These are phyloP conservation scores for Osmoderma eremita DNA, from an alignment of 2,888 invertebrate genomes.

Conservation along the genomic window DNA sequence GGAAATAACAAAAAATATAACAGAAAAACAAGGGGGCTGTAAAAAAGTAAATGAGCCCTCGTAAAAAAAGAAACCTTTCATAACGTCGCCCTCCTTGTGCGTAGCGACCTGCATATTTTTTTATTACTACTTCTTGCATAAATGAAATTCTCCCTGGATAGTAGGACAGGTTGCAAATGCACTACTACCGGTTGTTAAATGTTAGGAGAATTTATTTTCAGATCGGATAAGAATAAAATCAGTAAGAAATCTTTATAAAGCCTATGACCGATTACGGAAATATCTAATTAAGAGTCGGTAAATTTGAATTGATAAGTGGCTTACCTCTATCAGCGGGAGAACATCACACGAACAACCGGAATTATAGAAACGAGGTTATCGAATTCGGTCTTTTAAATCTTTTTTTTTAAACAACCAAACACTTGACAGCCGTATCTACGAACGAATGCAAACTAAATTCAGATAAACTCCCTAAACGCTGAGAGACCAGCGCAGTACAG, in stretches of 20 bases:
- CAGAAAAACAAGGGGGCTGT: conserved; percentile 20
- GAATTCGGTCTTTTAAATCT: conserved; percentile 20
- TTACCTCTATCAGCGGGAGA: conserved; percentile 13
- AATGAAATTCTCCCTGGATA: conserved; percentile 6
- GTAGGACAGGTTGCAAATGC: too few relatives aligned
- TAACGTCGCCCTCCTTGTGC: conserved; percentile 18
- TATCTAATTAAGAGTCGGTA: neutral
- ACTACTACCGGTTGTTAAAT: neutral
- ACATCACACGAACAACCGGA: conserved; percentile 18
- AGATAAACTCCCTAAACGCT: conserved; percentile 32
- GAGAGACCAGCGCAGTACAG: conserved; percentile 5
- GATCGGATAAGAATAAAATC: neutral
- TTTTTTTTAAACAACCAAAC: conserved; percentile 40
- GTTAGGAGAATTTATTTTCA: neutral
- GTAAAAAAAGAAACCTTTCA: conserved; percentile 33
- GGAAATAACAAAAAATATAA: conserved; percentile 29
- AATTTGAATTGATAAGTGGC: conserved; percentile 15
- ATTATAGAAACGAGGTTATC: conserved; percentile 1
- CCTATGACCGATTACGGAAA: conserved; percentile 14
- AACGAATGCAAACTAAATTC: conserved; percentile 38
- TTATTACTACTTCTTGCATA: conserved; percentile 13
- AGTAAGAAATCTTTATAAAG: neutral
- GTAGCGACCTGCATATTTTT: conserved; percentile 26
- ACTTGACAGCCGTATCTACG: conserved; percentile 35
- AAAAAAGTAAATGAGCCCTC: conserved; percentile 31